Evolutionary conservation across 2,888 invertebrate genomes (phyloP).

Genomic region (Exephanes ischioxanthus): DNA sequence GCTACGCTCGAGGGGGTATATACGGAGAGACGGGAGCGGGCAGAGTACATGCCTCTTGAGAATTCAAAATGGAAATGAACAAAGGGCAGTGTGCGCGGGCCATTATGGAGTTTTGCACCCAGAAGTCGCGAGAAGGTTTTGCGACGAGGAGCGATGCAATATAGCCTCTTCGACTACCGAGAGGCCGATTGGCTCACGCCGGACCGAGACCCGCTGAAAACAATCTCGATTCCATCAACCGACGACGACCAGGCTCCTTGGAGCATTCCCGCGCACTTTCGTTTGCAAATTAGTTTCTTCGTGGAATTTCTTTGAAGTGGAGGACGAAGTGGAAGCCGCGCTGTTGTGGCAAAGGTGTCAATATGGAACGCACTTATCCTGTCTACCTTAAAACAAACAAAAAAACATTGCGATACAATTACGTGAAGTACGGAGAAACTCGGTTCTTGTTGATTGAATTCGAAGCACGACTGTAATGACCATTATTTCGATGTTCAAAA

Average conservation of each 20-base stretch:
- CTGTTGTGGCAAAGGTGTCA: conserved; percentile 28
- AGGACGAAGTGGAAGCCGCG: background rate
- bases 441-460: background rate
- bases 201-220: conserved; percentile 69
- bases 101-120: conserved; percentile 59
- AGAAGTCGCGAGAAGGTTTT: conserved; percentile 44
- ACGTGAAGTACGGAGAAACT: background rate
- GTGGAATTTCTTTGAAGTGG: conserved; percentile 44
- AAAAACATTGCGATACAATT: background rate
- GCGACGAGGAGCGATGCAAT: conserved; percentile 22
- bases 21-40: conserved; percentile 50
- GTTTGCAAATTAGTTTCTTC: conserved; percentile 70
- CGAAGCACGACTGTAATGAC: background rate
- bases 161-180: conserved; percentile 46
- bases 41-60: conserved; percentile 70
- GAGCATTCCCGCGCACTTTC: conserved; percentile 27
- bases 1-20: conserved; percentile 58
- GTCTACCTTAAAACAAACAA: background rate
- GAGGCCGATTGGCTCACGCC: conserved; percentile 70
- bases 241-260: conserved; percentile 47
- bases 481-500: background rate
- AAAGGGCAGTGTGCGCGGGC: conserved; percentile 74
- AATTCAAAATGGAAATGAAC: conserved; percentile 81
- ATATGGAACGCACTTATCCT: conserved; percentile 9
- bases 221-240: conserved; percentile 75